These are phyloP conservation scores for Arvicola amphibius DNA, from an alignment of 2,797 vertebrate species.

Conservation along the genomic window DNA sequence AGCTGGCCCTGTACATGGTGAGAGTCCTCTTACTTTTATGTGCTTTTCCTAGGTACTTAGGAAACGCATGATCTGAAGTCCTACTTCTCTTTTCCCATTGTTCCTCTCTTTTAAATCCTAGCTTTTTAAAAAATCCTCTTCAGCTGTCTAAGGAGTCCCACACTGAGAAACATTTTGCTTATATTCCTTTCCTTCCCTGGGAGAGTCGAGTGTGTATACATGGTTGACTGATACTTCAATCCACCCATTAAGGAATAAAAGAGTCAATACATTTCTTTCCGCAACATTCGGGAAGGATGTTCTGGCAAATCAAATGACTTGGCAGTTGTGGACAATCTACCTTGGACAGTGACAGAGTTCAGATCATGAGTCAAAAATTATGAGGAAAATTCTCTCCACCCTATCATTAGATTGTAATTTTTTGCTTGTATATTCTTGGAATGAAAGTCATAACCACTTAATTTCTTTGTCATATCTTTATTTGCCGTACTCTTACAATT, in stretches of 20 bases:
- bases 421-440: neutral
- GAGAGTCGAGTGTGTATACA: neutral
- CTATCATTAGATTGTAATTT: conserved; percentile 4
- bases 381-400: neutral
- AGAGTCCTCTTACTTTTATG: neutral
- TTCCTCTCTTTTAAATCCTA: neutral
- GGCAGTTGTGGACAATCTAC: neutral
- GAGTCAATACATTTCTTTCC: conserved; percentile 48
- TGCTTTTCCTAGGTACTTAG: neutral
- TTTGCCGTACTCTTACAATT: neutral
- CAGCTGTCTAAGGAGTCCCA: neutral
- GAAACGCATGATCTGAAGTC: neutral
- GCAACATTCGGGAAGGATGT: conserved; percentile 26
- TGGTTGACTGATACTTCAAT: neutral
- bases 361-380: conserved; percentile 38
- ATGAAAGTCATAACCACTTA: neutral
- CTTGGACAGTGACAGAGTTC: conserved; percentile 15
- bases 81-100: neutral
- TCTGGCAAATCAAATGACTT: conserved; percentile 17
- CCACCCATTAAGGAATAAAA: neutral
- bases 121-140: neutral
- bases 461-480: neutral
- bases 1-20: neutral
- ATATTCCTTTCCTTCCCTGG: neutral
- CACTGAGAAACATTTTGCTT: neutral